Percentiles rank a stretch among this genome's conserved stretches.
Conservation (phyloP, 1,140 invertebrate genomes). For the Macrobrachium nipponense region DNA sequence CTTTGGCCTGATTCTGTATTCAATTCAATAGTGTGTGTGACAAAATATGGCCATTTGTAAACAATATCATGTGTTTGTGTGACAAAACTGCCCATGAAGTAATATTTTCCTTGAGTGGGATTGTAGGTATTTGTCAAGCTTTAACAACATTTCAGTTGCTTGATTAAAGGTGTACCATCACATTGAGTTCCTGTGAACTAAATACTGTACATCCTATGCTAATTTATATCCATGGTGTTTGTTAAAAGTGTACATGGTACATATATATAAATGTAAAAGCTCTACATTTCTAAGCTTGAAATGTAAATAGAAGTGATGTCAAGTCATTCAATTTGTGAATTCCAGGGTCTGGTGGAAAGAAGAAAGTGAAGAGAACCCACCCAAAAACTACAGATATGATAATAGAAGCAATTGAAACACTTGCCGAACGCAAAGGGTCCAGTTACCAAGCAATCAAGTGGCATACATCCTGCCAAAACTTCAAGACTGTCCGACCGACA, state of each 20-base stretch:
- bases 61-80: too few relatives aligned
- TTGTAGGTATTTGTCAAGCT: too few relatives aligned
- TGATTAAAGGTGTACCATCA: not conserved
- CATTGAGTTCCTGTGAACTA: not conserved
- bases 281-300: not conserved
- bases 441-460: conserved; percentile 62
- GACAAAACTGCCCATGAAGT: too few relatives aligned
- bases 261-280: not conserved
- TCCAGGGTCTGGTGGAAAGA: not conserved
- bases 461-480: conserved; percentile 63
- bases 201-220: not conserved
- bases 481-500: conserved; percentile 59
- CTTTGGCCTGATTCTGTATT: too few relatives aligned
- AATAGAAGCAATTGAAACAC: conserved; percentile 58
- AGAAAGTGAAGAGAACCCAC: conserved; percentile 42
- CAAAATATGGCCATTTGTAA: too few relatives aligned
- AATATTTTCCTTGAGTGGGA: too few relatives aligned
- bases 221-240: conserved; percentile 6
- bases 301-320: too few relatives aligned
- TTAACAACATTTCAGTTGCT: too few relatives aligned
- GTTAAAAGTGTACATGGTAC: too few relatives aligned
- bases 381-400: conserved; percentile 64
- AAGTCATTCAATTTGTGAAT: too few relatives aligned
- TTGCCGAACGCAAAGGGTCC: conserved; percentile 59
- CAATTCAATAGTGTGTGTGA: too few relatives aligned